These are phyloP conservation scores for Hippocampus zosterae DNA, from an alignment of 2,113 vertebrate species.

Conservation along the genomic window DNA sequence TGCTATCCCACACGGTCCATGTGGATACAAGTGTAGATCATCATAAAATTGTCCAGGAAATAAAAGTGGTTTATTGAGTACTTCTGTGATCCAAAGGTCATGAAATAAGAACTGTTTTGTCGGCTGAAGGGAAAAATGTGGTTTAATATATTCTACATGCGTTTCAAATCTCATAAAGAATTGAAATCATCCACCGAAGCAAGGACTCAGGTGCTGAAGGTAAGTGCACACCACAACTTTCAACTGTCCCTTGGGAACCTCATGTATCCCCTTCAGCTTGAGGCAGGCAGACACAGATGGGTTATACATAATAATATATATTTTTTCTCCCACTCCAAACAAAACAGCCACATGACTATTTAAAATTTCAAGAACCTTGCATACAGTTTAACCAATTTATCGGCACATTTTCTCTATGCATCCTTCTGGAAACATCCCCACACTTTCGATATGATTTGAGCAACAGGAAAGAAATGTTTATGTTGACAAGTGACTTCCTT, in stretches of 20 bases:
- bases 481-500: conserved; percentile 1
- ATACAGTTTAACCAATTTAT: conserved; percentile 11
- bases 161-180: conserved; percentile 10
- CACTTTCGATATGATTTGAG: neutral
- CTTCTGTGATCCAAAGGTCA: neutral
- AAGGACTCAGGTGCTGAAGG: conserved; percentile 9
- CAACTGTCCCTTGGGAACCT: conserved; percentile 9
- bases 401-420: neutral
- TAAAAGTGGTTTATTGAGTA: neutral
- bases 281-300: conserved; percentile 15
- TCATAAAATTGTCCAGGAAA: conserved; percentile 2
- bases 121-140: neutral
- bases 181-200: neutral
- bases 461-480: neutral
- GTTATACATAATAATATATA: conserved; percentile 22
- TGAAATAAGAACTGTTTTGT: neutral
- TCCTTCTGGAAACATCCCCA: neutral
- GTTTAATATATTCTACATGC: neutral
- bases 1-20: conserved; percentile 2
- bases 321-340: neutral
- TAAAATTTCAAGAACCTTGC: conserved; percentile 15
- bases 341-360: neutral
- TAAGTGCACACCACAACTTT: neutral
- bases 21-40: neutral
- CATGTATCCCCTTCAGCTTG: conserved; percentile 4